Percentiles rank a stretch among this genome's conserved stretches.
phyloP scores from a whole-genome alignment of 2,888 invertebrate genomes.

The Sclerodermus sp. region DNA sequence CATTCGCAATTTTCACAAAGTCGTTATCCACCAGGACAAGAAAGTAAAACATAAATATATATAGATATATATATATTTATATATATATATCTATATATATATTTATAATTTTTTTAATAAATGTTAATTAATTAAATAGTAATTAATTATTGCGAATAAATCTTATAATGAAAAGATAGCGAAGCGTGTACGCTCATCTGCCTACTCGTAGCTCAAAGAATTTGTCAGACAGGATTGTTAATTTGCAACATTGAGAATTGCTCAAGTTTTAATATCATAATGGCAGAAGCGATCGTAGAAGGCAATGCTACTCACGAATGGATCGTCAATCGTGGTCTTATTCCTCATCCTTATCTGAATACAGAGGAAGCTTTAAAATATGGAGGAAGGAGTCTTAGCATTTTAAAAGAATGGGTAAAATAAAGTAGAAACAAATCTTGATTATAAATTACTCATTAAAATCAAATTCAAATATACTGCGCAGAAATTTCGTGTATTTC shows the following conservation, averaged over 20 bases:
- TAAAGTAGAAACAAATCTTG: background rate
- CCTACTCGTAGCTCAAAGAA: conserved; percentile 59
- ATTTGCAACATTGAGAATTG: conserved; percentile 34
- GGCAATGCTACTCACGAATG: conserved; percentile 63
- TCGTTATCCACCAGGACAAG: conserved; percentile 59
- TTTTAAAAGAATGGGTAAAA: conserved; percentile 52
- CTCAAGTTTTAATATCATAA: conserved; percentile 56
- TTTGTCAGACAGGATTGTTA: conserved; percentile 32
- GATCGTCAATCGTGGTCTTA: conserved; percentile 40
- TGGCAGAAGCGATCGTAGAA: conserved; percentile 63
- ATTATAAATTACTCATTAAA: background rate
- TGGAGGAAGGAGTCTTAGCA: conserved; percentile 42
- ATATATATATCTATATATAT: no score
- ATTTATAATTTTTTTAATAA: background rate
- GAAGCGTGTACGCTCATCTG: conserved; percentile 68
- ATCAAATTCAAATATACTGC: conserved; percentile 7
- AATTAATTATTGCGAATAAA: background rate
- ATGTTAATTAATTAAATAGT: background rate
- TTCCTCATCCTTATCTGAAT: conserved; percentile 47
- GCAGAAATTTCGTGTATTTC: conserved; percentile 59
- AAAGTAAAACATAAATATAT: no score
- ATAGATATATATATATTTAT: no score
- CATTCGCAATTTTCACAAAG: conserved; percentile 64
- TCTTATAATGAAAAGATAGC: conserved; percentile 56
- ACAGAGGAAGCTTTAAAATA: conserved; percentile 54